phyloP scores from a whole-genome alignment of 1,140 invertebrate species.

The Zophobas morio region DNA sequence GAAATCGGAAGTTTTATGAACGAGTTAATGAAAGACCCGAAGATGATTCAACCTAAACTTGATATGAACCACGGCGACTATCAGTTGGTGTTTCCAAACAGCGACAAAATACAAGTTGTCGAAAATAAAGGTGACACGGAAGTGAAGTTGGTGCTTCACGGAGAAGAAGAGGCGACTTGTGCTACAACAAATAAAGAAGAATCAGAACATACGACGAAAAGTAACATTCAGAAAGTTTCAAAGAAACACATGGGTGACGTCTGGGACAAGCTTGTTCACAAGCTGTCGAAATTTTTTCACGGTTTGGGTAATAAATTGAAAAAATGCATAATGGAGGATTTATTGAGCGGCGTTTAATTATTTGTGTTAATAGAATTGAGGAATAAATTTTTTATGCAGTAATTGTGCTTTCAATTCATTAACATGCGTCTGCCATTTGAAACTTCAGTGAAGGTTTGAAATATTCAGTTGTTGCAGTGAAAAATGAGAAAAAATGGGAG shows the following conservation, averaged over 20 bases:
- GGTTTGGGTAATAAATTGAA: slow-evolving; percentile 20
- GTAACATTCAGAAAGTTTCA: slow-evolving; percentile 39
- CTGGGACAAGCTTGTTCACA: slow-evolving; percentile 20
- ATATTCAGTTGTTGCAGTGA: slow-evolving; percentile 33
- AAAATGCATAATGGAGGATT: slow-evolving; percentile 37
- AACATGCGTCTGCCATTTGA: background rate
- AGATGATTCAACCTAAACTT: slow-evolving; percentile 31
- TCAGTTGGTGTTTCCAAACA: slow-evolving; percentile 47
- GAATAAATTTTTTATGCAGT: slow-evolving; percentile 12
- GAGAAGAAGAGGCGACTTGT: slow-evolving; percentile 1
- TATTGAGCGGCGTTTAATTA: slow-evolving; percentile 12
- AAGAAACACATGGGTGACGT: slow-evolving; percentile 13
- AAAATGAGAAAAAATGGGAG: slow-evolving; percentile 22
- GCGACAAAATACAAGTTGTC: slow-evolving; percentile 46
- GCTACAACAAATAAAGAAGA: background rate
- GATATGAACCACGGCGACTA: slow-evolving; percentile 38
- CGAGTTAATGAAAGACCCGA: slow-evolving; percentile 32
- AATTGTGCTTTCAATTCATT: slow-evolving; percentile 1
- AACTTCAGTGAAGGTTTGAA: background rate
- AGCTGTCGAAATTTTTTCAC: slow-evolving; percentile 27
- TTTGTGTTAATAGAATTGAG: background rate
- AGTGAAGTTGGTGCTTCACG: slow-evolving; percentile 42
- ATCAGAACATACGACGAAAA: background rate
- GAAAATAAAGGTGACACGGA: slow-evolving; percentile 29
- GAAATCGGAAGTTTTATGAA: slow-evolving; percentile 50